Evolutionary conservation across 1,140 invertebrate genomes (phyloP), one percentile per base, ranked within the genome.

Genomic region (Dendrolimus punctatus): DNA sequence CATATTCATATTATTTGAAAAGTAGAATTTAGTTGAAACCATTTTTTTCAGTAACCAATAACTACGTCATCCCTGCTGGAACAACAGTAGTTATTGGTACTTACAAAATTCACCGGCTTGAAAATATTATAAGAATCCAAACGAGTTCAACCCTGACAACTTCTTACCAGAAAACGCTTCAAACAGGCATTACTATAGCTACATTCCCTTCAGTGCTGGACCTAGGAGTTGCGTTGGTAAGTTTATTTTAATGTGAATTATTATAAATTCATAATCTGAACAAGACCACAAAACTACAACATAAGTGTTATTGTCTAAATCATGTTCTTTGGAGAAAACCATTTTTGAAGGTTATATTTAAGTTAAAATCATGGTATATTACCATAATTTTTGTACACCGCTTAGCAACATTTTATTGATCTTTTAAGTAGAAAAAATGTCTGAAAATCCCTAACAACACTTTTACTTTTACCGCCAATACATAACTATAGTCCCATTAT

Each of bases 131-230:
- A 90, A 91, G 36, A 92, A 96, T 68, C 95, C 95, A 0, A 89
- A 94, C 36, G 87, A 87, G n/a, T 96, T 95, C 73, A 87, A 96
- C 71, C 95, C 95, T 2, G 94, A 96, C 69, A 93, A 95, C 71
- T 96, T 96, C 87, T 74, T 94, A 37, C 92, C 94, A 0, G 95
- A 96, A 63, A 93, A 92, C 53, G 90, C 90, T 4, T 88, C 90
- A 6, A 90, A 91, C 50, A 89, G 95, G 42, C 94, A 96, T 68
- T 95, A 95, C 47, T 96, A 94, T 80, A 91, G 94, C 6, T 96
- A 92, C 73, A 91, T 96, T 37, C 95, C 95, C 3, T 97, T 97
- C 88, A 95, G 93, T 4, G 95, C 95, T 51, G 95, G 95, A 45
- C 93, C 93, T 0, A 90, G 95, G 59, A 95, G 94, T 62, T 96